A percentile compares a stretch with the other conserved stretches of the same genome.
These are phyloP conservation scores for Melanocharis versteri DNA, from an alignment of 2,113 vertebrate species.

Conservation along the genomic window DNA sequence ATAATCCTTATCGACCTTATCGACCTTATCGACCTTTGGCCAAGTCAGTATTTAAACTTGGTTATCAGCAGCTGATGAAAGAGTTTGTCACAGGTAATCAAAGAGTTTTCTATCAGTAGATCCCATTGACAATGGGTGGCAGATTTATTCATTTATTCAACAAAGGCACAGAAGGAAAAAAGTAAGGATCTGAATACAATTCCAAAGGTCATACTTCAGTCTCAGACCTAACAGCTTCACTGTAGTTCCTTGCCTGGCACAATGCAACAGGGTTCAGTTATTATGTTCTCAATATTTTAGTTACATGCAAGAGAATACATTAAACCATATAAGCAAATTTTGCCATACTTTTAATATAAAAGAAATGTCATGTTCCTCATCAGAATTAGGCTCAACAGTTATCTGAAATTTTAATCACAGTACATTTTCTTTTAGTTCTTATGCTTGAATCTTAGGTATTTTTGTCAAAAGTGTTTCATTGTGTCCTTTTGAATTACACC, in stretches of 20 bases:
- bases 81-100: background rate
- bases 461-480: background rate
- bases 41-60: background rate
- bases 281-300: background rate
- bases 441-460: background rate
- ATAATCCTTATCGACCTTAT: no score
- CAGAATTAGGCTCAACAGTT: background rate
- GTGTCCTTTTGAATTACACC: background rate
- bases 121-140: background rate
- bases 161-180: background rate
- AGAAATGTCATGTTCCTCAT: background rate
- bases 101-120: background rate
- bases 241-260: background rate
- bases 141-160: background rate
- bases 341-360: background rate
- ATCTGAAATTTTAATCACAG: background rate
- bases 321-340: background rate
- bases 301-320: background rate
- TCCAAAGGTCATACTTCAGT: background rate
- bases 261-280: background rate
- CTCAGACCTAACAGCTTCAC: background rate
- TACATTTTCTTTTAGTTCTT: background rate
- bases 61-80: background rate
- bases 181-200: background rate
- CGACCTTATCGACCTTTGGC: background rate